Conservation (phyloP, 2,888 invertebrate genomes). For the Elegia similella region DNA sequence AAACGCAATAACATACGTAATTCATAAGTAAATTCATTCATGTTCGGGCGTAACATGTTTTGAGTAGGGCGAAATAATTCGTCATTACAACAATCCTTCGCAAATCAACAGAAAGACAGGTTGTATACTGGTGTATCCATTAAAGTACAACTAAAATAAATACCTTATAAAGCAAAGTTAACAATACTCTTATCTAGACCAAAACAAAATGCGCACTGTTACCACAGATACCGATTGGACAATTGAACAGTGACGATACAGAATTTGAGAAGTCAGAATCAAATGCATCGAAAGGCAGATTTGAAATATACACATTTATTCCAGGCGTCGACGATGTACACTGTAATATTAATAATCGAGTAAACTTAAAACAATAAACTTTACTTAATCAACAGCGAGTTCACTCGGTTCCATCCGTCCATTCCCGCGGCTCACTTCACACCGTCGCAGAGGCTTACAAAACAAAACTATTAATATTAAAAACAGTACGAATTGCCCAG, state of each 20-base stretch:
- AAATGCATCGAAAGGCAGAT: constrained; percentile 77
- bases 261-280: constrained; percentile 51
- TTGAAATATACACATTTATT: constrained; percentile 27
- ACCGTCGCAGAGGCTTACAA: constrained; percentile 41
- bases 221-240: constrained; percentile 31
- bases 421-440: not conserved
- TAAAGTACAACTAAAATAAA: constrained; percentile 79
- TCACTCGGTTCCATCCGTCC: constrained; percentile 4
- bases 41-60: constrained; percentile 36
- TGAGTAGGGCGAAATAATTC: constrained; percentile 32
- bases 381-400: constrained; percentile 10
- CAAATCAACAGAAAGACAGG: constrained; percentile 44
- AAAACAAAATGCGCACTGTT: constrained; percentile 69
- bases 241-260: constrained; percentile 36
- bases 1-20: constrained; percentile 39
- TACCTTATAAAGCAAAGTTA: constrained; percentile 76
- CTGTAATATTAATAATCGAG: constrained; percentile 14
- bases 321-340: constrained; percentile 10
- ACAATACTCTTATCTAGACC: constrained; percentile 65
- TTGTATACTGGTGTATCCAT: constrained; percentile 80
- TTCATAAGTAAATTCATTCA: constrained; percentile 47
- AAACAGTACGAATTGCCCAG: constrained; percentile 78
- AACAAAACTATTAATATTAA: constrained; percentile 67
- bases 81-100: constrained; percentile 36
- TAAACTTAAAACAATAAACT: constrained; percentile 13